Evolutionary conservation across 2,888 invertebrate genomes (phyloP), one percentile per base, ranked within the genome.

Genomic region (Chalcis sispes): DNA sequence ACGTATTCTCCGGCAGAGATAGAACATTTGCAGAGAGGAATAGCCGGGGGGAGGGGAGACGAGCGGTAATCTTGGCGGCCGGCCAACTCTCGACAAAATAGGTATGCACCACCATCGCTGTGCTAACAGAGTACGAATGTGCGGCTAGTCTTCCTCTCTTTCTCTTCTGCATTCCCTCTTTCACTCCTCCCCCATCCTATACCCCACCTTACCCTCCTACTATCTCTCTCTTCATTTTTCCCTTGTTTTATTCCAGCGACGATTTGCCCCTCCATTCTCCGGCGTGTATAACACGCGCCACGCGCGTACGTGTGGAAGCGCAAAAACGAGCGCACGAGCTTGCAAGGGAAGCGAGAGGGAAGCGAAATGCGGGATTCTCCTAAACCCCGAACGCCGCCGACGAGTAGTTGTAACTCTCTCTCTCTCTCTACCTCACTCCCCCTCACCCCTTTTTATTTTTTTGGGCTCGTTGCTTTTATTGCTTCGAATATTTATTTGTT

Each of bases 61-160:
- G 82, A 81, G 80, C 83, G 82, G 83, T 82, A 86, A 86, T 86
- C 85, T 85, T 86, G 86, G 86, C 86, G 85, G 79, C 77, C 77
- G 80, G 84, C 86, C 86, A 86, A 86, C 83, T 74, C 27, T 15
- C 83, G 85, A n/a, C 81, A 84, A 85, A 85, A 86, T 86, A 84
- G 84, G 84, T 84, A 85, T 84, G 72, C 69, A 54, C 50, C 75
- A 54, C 42, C 13, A 36, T 36, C 25, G 13, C 52, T 67, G 7
- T 40, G 54, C 62, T 75, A 67, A 69, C 74, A 46, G 69, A 62
- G 46, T 25, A 69, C 77, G 76, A 71, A 62, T 72, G 62, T 75
- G 76, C 80, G 75, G 78, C 80, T 75, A 73, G 58, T 18, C 50
- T 46, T 66, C 29, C 67, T 72, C 29, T 54, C 65, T 58, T 42